A percentile compares a stretch with the other conserved stretches of the same genome.
These are phyloP conservation scores for Vandiemenella viatica DNA, from an alignment of 2,888 invertebrate genomes.

Conservation along the genomic window DNA sequence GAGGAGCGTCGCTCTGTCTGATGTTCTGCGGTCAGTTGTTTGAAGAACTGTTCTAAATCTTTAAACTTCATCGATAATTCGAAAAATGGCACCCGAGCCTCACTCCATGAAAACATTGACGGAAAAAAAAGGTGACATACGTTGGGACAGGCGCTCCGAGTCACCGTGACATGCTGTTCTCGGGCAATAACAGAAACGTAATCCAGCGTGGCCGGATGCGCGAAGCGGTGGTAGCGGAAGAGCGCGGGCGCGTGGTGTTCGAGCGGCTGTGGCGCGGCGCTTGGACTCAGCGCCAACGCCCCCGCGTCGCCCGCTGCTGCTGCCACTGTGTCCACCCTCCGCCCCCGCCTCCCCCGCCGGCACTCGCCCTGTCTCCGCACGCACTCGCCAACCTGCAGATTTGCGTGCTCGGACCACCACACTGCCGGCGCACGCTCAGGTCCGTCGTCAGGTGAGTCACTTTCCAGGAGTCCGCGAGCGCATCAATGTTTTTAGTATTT, in stretches of 20 bases:
- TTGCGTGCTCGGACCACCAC: slow-evolving; percentile 24
- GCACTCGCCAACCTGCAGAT: slow-evolving; percentile 21
- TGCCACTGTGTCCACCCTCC: slow-evolving; percentile 11
- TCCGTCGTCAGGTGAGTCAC: slow-evolving; percentile 51
- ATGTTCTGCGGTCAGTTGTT: no score
- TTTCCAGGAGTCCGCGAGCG: no score
- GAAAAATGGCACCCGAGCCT: no score
- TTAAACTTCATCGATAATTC: no score
- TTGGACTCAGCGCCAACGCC: no score
- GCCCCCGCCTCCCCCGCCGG: slow-evolving; percentile 20
- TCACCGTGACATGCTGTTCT: slow-evolving; percentile 6
- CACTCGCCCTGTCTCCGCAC: slow-evolving; percentile 19
- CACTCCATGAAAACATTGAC: no score
- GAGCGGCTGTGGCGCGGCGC: slow-evolving; percentile 58
- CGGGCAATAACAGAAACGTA: no score
- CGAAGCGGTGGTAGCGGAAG: not conserved
- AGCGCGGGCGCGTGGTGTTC: slow-evolving; percentile 42
- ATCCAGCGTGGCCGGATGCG: not conserved
- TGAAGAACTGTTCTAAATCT: no score
- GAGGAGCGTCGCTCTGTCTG: no score
- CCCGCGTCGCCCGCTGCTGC: slow-evolving; percentile 8
- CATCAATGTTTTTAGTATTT: no score
- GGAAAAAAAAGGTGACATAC: no score
- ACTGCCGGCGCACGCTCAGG: slow-evolving; percentile 41
- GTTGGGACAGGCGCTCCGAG: no score